phyloP scores from a whole-genome alignment of 1,140 invertebrate genomes.

The Bradysia coprophila region DNA sequence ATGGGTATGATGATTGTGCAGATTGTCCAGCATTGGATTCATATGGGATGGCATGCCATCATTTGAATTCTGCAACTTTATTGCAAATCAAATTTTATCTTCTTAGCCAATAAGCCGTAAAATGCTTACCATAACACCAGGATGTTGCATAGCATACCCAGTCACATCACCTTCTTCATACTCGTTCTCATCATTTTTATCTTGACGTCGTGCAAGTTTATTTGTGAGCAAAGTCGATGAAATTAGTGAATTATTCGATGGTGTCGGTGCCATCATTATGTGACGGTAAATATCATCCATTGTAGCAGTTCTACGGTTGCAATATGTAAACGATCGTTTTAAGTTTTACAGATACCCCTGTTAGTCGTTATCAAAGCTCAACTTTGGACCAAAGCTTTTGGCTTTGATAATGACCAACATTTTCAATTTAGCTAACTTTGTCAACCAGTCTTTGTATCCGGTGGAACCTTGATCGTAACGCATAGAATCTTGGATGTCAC shows the following conservation, averaged over 20 bases:
- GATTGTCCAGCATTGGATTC: too few species aligned
- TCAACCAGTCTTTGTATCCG: constrained; percentile 39
- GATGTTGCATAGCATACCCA: constrained; percentile 24
- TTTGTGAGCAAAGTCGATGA: constrained; percentile 5
- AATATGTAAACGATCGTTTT: too few species aligned
- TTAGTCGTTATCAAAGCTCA: too few species aligned
- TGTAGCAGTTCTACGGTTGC: constrained; percentile 29
- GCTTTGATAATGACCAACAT: constrained; percentile 2
- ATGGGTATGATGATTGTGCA: too few species aligned
- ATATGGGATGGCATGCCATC: too few species aligned
- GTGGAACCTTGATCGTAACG: constrained; percentile 37
- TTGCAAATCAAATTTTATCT: too few species aligned
- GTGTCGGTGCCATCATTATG: too few species aligned
- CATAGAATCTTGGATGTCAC: constrained; percentile 27
- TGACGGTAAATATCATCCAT: constrained; percentile 34
- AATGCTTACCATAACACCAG: too few species aligned
- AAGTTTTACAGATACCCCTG: too few species aligned
- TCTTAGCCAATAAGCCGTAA: too few species aligned
- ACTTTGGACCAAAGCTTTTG: too few species aligned
- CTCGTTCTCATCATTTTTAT: constrained; percentile 14
- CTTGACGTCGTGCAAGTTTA: constrained; percentile 9
- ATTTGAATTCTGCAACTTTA: too few species aligned
- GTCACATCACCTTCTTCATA: constrained; percentile 24
- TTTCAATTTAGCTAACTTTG: constrained; percentile 29
- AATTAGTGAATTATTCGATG: constrained; percentile 5